Evolutionary conservation across 2,888 invertebrate species (phyloP).

Genomic region (Xestobium rufovillosum): DNA sequence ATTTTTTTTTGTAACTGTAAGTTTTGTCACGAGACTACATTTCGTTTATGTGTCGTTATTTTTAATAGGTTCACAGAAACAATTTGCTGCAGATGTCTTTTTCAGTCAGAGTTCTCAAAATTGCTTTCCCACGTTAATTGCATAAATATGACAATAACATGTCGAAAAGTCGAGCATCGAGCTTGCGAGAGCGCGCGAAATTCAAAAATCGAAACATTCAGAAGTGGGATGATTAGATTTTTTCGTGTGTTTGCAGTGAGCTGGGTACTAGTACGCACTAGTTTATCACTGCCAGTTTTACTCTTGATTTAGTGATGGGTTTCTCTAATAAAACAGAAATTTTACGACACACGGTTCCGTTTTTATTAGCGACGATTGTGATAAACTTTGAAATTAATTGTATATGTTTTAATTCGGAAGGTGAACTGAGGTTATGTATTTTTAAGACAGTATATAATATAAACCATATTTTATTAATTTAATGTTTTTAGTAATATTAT

Average conservation of each 20-base stretch:
- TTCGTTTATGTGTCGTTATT: slow-evolving; percentile 29
- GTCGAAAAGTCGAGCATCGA: no score
- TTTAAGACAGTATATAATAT: slow-evolving; percentile 30
- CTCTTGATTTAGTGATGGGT: background rate
- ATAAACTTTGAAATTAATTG: slow-evolving; percentile 33
- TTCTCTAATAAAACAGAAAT: no score
- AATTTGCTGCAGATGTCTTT: slow-evolving; percentile 26
- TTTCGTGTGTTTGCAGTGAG: no score
- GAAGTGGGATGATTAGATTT: no score
- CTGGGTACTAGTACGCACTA: no score
- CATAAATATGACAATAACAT: no score
- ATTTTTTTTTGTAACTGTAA: background rate
- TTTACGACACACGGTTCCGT: slow-evolving; percentile 19
- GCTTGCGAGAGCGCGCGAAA: no score
- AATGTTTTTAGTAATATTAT: slow-evolving; percentile 25
- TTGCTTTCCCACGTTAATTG: no score
- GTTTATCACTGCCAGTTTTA: slow-evolving; percentile 1
- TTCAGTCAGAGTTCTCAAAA: no score
- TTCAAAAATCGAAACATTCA: no score
- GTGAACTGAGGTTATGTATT: slow-evolving; percentile 34
- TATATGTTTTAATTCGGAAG: slow-evolving; percentile 26
- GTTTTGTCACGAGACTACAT: slow-evolving; percentile 16
- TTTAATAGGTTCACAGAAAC: slow-evolving; percentile 24
- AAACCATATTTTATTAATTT: slow-evolving; percentile 27
- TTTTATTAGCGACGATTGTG: slow-evolving; percentile 28